phyloP scores from a whole-genome alignment of 1,140 invertebrate genomes.

The Luehdorfia chinensis region DNA sequence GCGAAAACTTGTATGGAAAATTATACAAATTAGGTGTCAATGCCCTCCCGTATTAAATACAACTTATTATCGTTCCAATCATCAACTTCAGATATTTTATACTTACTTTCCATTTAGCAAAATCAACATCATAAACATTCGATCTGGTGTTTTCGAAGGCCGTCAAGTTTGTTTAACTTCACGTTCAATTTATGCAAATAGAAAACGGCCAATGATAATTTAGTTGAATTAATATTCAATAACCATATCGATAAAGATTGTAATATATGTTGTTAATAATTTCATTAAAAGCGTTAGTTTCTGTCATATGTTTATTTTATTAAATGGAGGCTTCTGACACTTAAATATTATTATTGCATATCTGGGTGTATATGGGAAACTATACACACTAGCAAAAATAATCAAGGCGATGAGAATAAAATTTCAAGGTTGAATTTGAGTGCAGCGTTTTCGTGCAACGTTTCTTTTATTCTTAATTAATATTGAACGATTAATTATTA shows the following conservation, averaged over 20 bases:
- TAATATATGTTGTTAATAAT: constrained; percentile 5
- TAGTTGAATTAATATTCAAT: constrained; percentile 13
- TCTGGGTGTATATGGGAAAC: too few species aligned
- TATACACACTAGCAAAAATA: too few species aligned
- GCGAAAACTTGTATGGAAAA: constrained; percentile 9
- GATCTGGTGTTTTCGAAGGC: constrained; percentile 2
- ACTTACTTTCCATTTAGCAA: background rate
- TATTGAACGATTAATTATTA: too few species aligned
- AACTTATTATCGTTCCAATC: background rate
- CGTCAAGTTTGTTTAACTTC: background rate
- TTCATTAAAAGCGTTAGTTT: too few species aligned
- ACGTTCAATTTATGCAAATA: constrained; percentile 6
- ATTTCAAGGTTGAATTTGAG: too few species aligned
- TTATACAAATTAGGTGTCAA: constrained; percentile 7
- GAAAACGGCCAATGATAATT: background rate
- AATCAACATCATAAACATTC: constrained; percentile 7
- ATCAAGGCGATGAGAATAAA: too few species aligned
- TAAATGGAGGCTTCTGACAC: too few species aligned
- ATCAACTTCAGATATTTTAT: background rate
- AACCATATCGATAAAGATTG: constrained; percentile 3
- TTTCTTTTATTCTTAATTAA: too few species aligned
- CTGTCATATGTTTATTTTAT: too few species aligned
- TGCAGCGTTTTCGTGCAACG: too few species aligned
- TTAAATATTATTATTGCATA: too few species aligned
- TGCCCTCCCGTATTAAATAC: background rate